Percentiles rank a stretch among this genome's conserved stretches.
Conservation (phyloP, 2,113 vertebrate genomes). For the Oplegnathus fasciatus region DNA sequence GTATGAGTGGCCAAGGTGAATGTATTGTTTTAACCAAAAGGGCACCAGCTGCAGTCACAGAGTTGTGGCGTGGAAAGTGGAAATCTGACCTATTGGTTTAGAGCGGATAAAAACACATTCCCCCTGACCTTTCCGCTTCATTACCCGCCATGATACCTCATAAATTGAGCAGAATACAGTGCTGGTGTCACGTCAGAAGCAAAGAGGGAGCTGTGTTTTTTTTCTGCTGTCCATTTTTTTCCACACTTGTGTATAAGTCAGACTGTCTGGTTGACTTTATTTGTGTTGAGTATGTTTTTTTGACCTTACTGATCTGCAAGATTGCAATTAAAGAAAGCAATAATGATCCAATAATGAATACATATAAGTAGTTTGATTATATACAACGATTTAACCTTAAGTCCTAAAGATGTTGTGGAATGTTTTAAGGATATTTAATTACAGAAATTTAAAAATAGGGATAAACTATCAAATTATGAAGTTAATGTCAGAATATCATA, state of each 20-base stretch:
- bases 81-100: constrained; percentile 79
- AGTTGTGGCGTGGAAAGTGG: constrained; percentile 74
- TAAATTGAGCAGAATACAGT: constrained; percentile 69
- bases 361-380: neutral
- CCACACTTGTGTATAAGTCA: neutral
- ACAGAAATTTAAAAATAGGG: neutral
- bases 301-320: neutral
- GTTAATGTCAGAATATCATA: neutral
- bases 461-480: neutral
- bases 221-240: neutral
- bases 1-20: constrained; percentile 72
- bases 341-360: neutral
- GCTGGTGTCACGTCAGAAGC: constrained; percentile 35
- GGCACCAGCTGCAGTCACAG: constrained; percentile 79
- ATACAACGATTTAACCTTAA: neutral
- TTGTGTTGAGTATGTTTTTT: neutral
- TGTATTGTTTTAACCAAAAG: constrained; percentile 76
- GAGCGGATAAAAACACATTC: constrained; percentile 73
- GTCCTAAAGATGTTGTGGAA: neutral
- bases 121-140: constrained; percentile 78
- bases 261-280: neutral
- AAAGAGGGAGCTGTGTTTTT: neutral
- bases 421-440: neutral
- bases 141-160: constrained; percentile 72
- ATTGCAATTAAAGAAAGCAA: neutral